Evolutionary conservation across 1,140 invertebrate genomes (phyloP), one percentile per base, ranked within the genome.

Genomic region (Heliconius nattereri): DNA sequence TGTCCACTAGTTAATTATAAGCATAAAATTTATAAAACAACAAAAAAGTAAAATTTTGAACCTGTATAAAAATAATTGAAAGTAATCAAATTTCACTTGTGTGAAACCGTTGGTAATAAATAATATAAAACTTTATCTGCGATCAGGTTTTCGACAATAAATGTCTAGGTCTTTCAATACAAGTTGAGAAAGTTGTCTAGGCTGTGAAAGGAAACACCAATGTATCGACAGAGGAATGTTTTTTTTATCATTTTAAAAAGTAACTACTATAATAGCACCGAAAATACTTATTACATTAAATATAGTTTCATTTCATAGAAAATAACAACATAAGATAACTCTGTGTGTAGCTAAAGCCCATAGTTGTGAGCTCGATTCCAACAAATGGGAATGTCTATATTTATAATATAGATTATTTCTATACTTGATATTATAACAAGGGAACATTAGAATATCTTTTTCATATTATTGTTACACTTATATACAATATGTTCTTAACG

Each of bases 111-210:
- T 29, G 11, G 26, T 11, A 29, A 66, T 29, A 66, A 66, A 29
- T 66, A 66, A 66, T 66, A 66, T 66, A 66, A 66, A 66, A n/a
- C 60, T 13, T 29, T 66, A 66, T 66, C 60, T 29, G 23, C 60
- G 29, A 66, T 66, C 60, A 26, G 60, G 60, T 66, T 66, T 60
- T 66, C 60, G 60, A 66, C 60, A 66, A 29, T 66, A 29, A 66
- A 66, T 29, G 60, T 66, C 60, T 66, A 66, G 60, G 60, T 66
- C 60, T 66, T 66, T 66, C 23, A 66, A 66, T 66, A 26, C 26
- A 66, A 66, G 60, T 66, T 66, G 60, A 66, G 60, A 66, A 66
- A 66, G 60, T 66, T 66, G 60, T 5, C 60, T 66, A 66, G 60
- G 3, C 60, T 66, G 60, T 66, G 60, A 66, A 66, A 29, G 60